Evolutionary conservation across 23 tunicate species (phyloP), one percentile per base, ranked within the genome.

Genomic region (Halocynthia aurantium): DNA sequence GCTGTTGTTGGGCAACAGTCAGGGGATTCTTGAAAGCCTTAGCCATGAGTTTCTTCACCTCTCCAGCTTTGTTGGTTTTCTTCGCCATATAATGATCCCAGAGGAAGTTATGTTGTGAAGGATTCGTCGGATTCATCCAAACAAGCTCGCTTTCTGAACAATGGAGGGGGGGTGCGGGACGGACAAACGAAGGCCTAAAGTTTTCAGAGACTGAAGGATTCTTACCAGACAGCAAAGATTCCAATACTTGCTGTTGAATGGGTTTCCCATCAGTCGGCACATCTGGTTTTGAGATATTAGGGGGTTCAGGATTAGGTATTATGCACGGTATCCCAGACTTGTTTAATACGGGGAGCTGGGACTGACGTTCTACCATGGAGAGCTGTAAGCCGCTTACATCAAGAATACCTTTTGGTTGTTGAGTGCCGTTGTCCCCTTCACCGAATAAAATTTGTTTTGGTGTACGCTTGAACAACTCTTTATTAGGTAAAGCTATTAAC

Each of bases 341-440:
- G 72, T 78, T 82, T 15, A 71, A 8, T 6, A 90, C 76, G 8
- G 93, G 82, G 51, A 92, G 88, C 80, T 86, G 92, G 13, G 98
- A 86, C 55, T 92, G 98, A 68, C 84, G 82, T 55, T 86, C 93
- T 6, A 92, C 98, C 84, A 92, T 51, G 6, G 85, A 81, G 20
- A 92, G 71, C 60, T 92, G 98, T 75, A 92, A 73, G 6, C 93
- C 98, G 57, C 93, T 92, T 0, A 92, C 84, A 79, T 92, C 98
- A 77, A 57, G 85, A 2, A 74, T 63, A 52, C 64, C 15, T 53
- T 74, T 74, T 52, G 78, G 18, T n/a, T 74, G 78, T 19, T 53
- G 50, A 22, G 44, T 61, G 18, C 62, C 80, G 49, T 20, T 6
- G 18, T 88, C 73, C 17, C 57, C 65, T 13, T 68, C 64, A 51